Evolutionary conservation across 2,888 invertebrate genomes (phyloP).

Genomic region (Andrena bicolor): DNA sequence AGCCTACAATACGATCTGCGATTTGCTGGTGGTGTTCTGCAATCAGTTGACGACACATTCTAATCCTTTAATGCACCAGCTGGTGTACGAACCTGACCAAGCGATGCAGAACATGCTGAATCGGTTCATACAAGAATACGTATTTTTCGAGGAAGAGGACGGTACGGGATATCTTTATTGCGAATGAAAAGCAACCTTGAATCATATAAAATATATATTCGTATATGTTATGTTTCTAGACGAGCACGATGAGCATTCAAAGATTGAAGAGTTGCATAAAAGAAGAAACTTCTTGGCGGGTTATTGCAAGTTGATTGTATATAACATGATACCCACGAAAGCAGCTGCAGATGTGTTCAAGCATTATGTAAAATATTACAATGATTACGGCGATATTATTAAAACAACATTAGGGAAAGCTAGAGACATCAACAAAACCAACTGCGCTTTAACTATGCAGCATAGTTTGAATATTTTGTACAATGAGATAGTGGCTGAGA

Average conservation of each 20-base stretch:
- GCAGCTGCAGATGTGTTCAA: conserved; percentile 98
- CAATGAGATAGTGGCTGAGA: conserved; percentile 87
- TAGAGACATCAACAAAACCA: conserved; percentile 98
- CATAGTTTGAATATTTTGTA: conserved; percentile 96
- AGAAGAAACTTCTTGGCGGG: conserved; percentile 97
- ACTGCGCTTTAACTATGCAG: conserved; percentile 97
- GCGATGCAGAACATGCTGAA: conserved; percentile 93
- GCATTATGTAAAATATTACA: conserved; percentile 99
- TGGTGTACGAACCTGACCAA: conserved; percentile 93
- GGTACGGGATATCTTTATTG: conserved; percentile 85
- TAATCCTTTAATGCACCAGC: conserved; percentile 86
- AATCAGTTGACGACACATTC: conserved; percentile 89
- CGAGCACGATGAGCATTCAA: conserved; percentile 96
- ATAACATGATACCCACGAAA: conserved; percentile 97
- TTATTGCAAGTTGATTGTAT: conserved; percentile 98
- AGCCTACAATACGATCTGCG: conserved; percentile 98
- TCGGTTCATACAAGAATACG: conserved; percentile 96
- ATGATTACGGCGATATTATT: conserved; percentile 99
- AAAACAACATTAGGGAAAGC: conserved; percentile 98
- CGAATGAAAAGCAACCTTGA: neutral
- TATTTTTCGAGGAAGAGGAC: conserved; percentile 97
- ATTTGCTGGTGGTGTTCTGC: conserved; percentile 96
- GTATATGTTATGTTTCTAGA: conserved; percentile 85
- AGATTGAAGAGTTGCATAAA: conserved; percentile 98
- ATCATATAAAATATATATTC: neutral